A percentile compares a stretch with the other conserved stretches of the same genome.
These are phyloP conservation scores for Petrocephalus sullivani DNA, from an alignment of 2,797 vertebrate species.

Conservation along the genomic window DNA sequence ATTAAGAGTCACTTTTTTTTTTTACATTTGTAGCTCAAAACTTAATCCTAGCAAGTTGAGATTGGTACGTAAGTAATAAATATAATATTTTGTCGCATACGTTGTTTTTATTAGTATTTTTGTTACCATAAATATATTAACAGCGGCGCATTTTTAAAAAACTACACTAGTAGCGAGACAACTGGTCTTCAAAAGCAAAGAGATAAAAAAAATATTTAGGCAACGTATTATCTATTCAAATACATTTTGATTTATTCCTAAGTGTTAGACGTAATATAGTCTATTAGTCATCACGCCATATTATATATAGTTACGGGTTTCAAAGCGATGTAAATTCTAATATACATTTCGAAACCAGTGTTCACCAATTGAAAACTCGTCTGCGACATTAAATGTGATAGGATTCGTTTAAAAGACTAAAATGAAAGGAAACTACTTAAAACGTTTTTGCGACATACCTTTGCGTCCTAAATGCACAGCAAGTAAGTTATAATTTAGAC, in stretches of 20 bases:
- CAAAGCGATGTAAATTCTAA: background rate
- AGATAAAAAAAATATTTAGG: background rate
- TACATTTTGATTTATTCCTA: background rate
- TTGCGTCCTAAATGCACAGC: background rate
- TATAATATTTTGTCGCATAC: background rate
- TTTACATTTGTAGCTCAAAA: background rate
- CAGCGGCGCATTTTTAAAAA: background rate
- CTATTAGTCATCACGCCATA: background rate
- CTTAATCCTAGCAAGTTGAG: background rate
- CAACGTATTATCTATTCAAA: background rate
- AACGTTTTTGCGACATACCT: background rate
- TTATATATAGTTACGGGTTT: background rate
- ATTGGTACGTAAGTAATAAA: background rate
- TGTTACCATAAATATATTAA: background rate
- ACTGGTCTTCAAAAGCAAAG: background rate
- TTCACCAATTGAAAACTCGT: background rate
- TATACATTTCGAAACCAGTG: background rate
- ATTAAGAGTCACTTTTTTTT: background rate
- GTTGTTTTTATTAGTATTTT: background rate
- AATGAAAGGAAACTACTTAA: background rate
- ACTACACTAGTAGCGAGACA: background rate
- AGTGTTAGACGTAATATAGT: background rate
- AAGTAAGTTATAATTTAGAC: constrained; percentile 13
- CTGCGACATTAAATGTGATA: background rate
- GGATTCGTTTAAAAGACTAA: background rate